Evolutionary conservation across 2,888 invertebrate genomes (phyloP).

Genomic region (Pseudococcus longispinus): DNA sequence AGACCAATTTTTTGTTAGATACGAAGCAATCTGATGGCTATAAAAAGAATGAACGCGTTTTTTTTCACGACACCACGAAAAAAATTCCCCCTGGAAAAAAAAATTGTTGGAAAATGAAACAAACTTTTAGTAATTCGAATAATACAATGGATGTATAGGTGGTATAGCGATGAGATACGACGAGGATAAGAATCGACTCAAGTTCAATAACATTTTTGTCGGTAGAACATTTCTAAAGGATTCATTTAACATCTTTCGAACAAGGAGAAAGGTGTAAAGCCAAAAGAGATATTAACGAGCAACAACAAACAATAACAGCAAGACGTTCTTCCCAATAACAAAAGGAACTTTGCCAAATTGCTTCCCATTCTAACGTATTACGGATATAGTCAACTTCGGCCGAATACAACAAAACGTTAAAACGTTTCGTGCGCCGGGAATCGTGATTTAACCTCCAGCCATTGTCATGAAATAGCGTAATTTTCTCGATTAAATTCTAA

Average conservation of each 20-base stretch:
- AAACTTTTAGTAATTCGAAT: not conserved
- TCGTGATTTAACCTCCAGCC: constrained; percentile 16
- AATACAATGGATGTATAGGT: not conserved
- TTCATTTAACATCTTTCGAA: constrained; percentile 40
- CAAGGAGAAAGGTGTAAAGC: constrained; percentile 53
- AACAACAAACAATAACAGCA: constrained; percentile 52
- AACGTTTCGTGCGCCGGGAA: constrained; percentile 2
- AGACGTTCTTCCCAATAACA: constrained; percentile 53
- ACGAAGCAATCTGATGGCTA: too few species aligned
- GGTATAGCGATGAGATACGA: not conserved
- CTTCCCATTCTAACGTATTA: constrained; percentile 51
- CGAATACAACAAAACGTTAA: constrained; percentile 30
- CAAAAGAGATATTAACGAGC: constrained; percentile 50
- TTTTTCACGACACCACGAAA: not conserved
- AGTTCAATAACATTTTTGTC: constrained; percentile 10
- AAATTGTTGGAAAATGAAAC: not conserved
- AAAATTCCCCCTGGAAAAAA: not conserved
- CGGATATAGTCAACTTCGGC: constrained; percentile 40
- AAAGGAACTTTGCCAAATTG: constrained; percentile 52
- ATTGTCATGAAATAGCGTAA: constrained; percentile 19
- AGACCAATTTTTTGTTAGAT: too few species aligned
- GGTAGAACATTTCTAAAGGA: constrained; percentile 29
- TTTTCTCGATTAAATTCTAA: constrained; percentile 28
- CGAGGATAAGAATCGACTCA: not conserved
- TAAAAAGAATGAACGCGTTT: not conserved